These are phyloP conservation scores for Erpobdella octoculata DNA, from an alignment of 2,888 invertebrate species.

Conservation along the genomic window DNA sequence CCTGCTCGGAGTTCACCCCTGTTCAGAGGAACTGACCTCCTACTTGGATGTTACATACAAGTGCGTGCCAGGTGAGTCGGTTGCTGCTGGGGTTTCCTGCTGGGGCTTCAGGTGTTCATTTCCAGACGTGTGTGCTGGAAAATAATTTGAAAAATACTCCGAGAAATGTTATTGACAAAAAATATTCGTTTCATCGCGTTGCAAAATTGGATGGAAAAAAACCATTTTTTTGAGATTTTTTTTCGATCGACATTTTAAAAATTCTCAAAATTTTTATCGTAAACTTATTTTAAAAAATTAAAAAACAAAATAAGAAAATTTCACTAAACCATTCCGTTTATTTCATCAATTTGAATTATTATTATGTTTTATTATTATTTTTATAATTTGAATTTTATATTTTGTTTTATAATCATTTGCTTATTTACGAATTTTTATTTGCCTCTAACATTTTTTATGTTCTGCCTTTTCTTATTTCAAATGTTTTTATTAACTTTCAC, in stretches of 20 bases:
- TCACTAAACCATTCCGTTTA: neutral
- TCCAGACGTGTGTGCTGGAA: no score
- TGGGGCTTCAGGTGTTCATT: no score
- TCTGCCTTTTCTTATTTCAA: no score
- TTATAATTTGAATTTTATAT: neutral
- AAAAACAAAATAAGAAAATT: neutral
- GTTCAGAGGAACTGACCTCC: constrained; percentile 24
- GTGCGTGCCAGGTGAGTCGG: constrained; percentile 19
- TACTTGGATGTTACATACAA: constrained; percentile 25
- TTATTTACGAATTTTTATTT: neutral
- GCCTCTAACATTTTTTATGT: neutral
- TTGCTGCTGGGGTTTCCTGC: neutral
- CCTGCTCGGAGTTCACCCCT: constrained; percentile 24
- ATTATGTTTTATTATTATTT: neutral
- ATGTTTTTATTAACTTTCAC: no score
- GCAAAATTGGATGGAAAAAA: no score
- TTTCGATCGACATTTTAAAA: no score
- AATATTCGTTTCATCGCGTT: no score
- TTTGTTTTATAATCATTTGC: neutral
- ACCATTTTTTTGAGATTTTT: no score
- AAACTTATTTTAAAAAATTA: no score
- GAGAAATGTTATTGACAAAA: no score
- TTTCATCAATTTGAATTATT: neutral
- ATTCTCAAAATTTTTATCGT: no score
- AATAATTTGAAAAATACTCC: no score